Base-by-base conservation (phyloP, 1,140 invertebrate species). In the Lethrus apterus region DNA sequence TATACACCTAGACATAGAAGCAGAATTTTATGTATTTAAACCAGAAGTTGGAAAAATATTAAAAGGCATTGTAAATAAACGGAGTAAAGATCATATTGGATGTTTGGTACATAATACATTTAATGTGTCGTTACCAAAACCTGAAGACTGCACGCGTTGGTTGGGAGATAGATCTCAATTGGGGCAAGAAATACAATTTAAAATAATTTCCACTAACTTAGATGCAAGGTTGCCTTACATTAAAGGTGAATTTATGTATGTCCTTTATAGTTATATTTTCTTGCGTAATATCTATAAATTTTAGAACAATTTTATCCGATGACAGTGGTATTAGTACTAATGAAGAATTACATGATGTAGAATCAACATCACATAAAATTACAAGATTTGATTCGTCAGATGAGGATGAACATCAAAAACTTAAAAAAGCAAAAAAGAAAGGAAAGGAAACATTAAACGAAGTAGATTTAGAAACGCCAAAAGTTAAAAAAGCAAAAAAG, bases 41-140 rank as follows among this genome's bases (percentile, higher is more conserved):
- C 78, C 78, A 31, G 50, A 58, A 48, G 50, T 70, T 17, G 75
- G 71, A 2, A 66, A 68, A 19, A 67, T 53, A 24, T 52, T 75
- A 46, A 65, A 57, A 62, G 81, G 80, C 18, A 56, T 76, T 53
- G 75, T 80, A 10, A 79, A 75, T 52, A 81, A 79, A 60, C 79
- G 74, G 54, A 72, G 69, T 36, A 54, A 66, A 4, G 76, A 77
- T 56, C 75, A 81, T 65, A 63, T 83, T 35, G 74, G 75, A 19
- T 70, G 80, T 38, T 63, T 83, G 15, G 70, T 82, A 1, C 78
- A 83, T 55, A 74, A 77, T 58, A 69, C 73, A 18, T 83, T 82
- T 56, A 81, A 81, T 64, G 72, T 80, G 19, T 77, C 78, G 3
- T 72, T 83, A 40, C 74, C 74, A 17, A 74, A 71, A 56, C 71